A percentile compares a stretch with the other conserved stretches of the same genome.
These are phyloP conservation scores for Corythoichthys intestinalis DNA, from an alignment of 2,113 vertebrate species.

Conservation along the genomic window DNA sequence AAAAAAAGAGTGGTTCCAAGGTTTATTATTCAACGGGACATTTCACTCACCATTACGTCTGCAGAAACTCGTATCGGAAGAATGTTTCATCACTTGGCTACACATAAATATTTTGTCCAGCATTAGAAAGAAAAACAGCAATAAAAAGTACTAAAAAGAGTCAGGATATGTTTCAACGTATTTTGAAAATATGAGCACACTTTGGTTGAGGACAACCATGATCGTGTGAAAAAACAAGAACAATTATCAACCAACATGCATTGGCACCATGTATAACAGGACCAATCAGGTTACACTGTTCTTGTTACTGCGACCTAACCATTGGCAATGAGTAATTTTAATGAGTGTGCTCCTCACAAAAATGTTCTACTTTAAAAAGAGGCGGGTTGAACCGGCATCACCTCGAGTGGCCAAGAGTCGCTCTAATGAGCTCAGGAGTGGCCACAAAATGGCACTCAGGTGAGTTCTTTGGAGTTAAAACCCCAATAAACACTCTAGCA, in stretches of 20 bases:
- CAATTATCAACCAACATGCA: background rate
- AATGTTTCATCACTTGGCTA: background rate
- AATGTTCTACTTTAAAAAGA: slow-evolving; percentile 45
- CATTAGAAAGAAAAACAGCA: background rate
- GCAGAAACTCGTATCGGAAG: background rate
- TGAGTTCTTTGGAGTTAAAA: background rate
- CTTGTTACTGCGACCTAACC: background rate
- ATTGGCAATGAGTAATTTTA: slow-evolving; percentile 47
- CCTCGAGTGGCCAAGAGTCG: slow-evolving; percentile 47
- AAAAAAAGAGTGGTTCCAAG: background rate
- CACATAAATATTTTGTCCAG: background rate
- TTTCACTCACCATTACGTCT: slow-evolving; percentile 3
- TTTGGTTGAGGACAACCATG: background rate
- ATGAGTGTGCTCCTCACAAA: slow-evolving; percentile 67
- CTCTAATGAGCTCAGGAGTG: slow-evolving; percentile 47
- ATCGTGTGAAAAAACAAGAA: background rate
- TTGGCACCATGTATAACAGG: background rate
- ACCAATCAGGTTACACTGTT: slow-evolving; percentile 1
- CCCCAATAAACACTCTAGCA: background rate
- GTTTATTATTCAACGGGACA: slow-evolving; percentile 2
- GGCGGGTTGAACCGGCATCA: slow-evolving; percentile 38
- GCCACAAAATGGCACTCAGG: background rate
- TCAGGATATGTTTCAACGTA: background rate
- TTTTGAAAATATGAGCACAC: background rate
- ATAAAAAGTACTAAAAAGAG: background rate